phyloP scores from a whole-genome alignment of 2,888 invertebrate genomes.

The Dicycla oo region DNA sequence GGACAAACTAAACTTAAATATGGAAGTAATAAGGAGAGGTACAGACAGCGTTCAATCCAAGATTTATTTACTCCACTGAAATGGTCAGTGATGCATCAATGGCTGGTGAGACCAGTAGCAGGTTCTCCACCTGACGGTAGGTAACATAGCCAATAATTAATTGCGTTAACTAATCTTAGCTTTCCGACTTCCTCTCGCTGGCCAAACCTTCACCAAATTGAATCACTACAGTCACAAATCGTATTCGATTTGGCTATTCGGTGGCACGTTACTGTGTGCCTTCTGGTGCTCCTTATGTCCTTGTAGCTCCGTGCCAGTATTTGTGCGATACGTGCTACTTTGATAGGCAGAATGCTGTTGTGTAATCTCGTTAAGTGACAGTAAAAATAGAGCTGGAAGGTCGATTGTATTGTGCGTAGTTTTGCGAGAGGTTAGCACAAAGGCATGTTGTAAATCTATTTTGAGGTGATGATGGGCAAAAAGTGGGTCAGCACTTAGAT shows the following conservation, averaged over 20 bases:
- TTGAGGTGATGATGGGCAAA: not conserved
- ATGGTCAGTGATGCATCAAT: not conserved
- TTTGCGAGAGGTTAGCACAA: conserved; percentile 20
- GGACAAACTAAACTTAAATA: not conserved
- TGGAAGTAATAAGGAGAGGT: not conserved
- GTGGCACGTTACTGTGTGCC: not conserved
- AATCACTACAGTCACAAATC: not conserved
- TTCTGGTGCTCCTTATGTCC: conserved; percentile 18
- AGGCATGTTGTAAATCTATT: conserved; percentile 19
- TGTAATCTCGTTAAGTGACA: conserved; percentile 54
- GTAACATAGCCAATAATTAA: not conserved
- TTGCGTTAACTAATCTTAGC: not conserved
- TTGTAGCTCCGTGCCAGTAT: conserved; percentile 24
- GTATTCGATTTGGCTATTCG: not conserved
- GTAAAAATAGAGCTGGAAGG: conserved; percentile 56
- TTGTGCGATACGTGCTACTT: conserved; percentile 43
- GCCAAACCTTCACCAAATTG: not conserved
- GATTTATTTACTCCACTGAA: not conserved
- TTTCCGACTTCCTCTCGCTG: not conserved
- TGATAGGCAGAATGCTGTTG: conserved; percentile 52
- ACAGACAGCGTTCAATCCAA: not conserved
- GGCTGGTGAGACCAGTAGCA: not conserved
- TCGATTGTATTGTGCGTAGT: conserved; percentile 44
- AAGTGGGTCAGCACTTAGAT: conserved; percentile 18
- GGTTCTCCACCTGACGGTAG: not conserved